Evolutionary conservation across 2,113 vertebrate genomes (phyloP), one percentile per base, ranked within the genome.

Genomic region (Tricholaema leucomelas): DNA sequence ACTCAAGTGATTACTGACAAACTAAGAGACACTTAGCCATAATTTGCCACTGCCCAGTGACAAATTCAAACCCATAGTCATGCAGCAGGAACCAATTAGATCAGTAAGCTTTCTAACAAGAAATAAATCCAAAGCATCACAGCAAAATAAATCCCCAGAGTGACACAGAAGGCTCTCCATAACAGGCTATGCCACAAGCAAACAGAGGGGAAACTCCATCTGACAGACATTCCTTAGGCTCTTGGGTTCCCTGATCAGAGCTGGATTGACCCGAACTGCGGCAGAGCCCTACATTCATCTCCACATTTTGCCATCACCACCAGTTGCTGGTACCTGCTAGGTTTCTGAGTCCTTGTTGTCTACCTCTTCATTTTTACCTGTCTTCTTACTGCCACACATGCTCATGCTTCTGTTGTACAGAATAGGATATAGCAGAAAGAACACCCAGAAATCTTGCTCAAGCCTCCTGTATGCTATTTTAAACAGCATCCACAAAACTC

Each of bases 261-360:
- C 3, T 3, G 23, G 44, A 80, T 12, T 74, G 40, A 31, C 6
- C 3, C 0, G 0, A 74, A 35, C n/a, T 66, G 46, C 81, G 80
- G 40, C 31, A 65, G 4, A 66, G 27, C 24, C n/a, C 25, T 2
- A 1, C 8, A 52, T 4, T 6, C 4, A 0, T 4, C 33, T 42
- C 46, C 58, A 13, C 1, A 1, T 28, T 81, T 10, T 13, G 18
- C 8, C 30, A 40, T 14, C 16, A 21, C 13, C 50, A 50, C 2
- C 15, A 6, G 24, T 46, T 77, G 44, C 27, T 31, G 64, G 15
- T 15, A 64, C 17, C 25, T 35, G 11, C 13, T 21, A 52, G n/a
- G 66, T 14, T 67, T 38, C 19, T 0, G 8, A 60, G 27, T 15
- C 48, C 59, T 76, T 73, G 42, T 16, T 88, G 23, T 18, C 63